Conservation (phyloP, 2,113 vertebrate genomes). For the Brachyhypopomus gauderio region DNA sequence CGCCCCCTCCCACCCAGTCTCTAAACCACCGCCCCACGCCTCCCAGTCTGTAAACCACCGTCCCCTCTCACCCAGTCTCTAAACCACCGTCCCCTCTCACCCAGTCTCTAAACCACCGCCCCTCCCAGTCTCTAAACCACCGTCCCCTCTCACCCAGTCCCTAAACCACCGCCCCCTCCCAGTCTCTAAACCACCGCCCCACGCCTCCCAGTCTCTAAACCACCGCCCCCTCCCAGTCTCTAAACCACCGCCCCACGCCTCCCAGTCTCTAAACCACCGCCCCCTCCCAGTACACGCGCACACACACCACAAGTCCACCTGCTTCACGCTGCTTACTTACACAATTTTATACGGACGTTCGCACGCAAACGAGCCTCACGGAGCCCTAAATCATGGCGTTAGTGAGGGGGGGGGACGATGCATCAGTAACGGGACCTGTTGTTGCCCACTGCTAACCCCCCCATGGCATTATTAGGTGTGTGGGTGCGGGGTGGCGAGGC, state of each 20-base stretch:
- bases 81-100: not conserved
- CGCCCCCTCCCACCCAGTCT: not conserved
- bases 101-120: not conserved
- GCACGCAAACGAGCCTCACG: not conserved
- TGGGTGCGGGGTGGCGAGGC: too few relatives aligned
- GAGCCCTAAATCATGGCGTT: too few relatives aligned
- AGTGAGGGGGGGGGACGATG: too few relatives aligned
- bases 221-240: not conserved
- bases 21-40: not conserved
- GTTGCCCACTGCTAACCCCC: too few relatives aligned
- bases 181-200: too few relatives aligned
- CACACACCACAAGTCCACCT: slow-evolving; percentile 61
- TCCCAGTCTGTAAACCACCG: too few relatives aligned
- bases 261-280: not conserved
- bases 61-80: too few relatives aligned
- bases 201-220: not conserved
- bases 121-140: too few relatives aligned
- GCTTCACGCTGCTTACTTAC: slow-evolving; percentile 59
- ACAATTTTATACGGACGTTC: too few relatives aligned
- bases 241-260: slow-evolving; percentile 2
- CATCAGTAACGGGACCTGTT: too few relatives aligned
- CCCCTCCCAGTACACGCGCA: not conserved
- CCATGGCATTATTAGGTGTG: too few relatives aligned
- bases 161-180: not conserved
- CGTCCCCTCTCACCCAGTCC: too few relatives aligned